phyloP scores from a whole-genome alignment of 2,797 vertebrate species.

The Hemibagrus guttatus region DNA sequence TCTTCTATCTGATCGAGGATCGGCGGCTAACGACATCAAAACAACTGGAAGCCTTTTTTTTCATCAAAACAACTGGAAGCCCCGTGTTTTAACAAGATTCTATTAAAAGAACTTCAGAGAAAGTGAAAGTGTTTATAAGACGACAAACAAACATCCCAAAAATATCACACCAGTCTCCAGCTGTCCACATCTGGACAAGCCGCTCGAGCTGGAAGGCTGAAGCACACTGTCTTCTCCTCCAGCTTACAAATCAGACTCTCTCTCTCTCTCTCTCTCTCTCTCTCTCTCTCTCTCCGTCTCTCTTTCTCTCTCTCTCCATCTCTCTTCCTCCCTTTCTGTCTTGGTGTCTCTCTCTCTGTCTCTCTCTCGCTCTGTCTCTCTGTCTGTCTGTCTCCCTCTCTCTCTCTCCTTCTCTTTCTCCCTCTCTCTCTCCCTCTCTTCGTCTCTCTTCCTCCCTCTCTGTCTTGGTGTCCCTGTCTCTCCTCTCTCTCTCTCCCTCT shows the following conservation, averaged over 20 bases:
- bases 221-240: background rate
- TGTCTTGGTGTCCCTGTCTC: too few species aligned
- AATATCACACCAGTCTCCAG: slow-evolving; percentile 45
- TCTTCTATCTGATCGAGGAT: background rate
- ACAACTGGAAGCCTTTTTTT: background rate
- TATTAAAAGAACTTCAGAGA: background rate
- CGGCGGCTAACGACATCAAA: background rate
- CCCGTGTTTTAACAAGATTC: background rate
- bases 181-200: slow-evolving; percentile 57
- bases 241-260: background rate
- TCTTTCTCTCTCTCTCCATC: too few species aligned
- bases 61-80: background rate
- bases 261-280: background rate
- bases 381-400: too few species aligned
- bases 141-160: slow-evolving; percentile 45
- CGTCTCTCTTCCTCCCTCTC: too few species aligned
- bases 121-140: slow-evolving; percentile 1
- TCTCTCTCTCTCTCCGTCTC: too few species aligned
- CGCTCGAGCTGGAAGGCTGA: slow-evolving; percentile 35
- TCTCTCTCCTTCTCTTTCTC: too few species aligned
- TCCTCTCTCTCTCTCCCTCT: too few species aligned
- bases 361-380: too few species aligned
- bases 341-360: too few species aligned
- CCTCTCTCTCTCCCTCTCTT: too few species aligned
- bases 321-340: too few species aligned